phyloP scores from a whole-genome alignment of 2,888 invertebrate species.

The Argyresthia albistria region DNA sequence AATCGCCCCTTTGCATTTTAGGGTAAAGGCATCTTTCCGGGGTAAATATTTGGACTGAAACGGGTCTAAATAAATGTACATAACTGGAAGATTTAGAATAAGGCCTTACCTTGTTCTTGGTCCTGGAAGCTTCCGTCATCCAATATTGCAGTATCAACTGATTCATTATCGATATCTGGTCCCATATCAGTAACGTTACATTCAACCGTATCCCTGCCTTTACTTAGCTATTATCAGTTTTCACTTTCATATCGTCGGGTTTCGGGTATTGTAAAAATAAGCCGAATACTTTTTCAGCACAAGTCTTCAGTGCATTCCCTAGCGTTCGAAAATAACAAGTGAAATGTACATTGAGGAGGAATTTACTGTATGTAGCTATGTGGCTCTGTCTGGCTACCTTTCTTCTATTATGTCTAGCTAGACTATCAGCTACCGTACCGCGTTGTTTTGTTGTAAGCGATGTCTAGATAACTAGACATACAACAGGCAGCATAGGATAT shows the following conservation, averaged over 20 bases:
- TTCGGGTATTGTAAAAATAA: background rate
- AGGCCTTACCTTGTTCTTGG: background rate
- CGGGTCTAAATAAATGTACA: too few relatives aligned
- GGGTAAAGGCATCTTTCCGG: too few relatives aligned
- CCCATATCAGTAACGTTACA: background rate
- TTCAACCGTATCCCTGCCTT: background rate
- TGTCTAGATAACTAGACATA: too few relatives aligned
- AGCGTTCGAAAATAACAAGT: background rate
- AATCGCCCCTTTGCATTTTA: too few relatives aligned
- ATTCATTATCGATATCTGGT: background rate
- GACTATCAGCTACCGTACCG: slow-evolving; percentile 8
- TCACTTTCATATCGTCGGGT: background rate
- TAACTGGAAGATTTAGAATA: too few relatives aligned
- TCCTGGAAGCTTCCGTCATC: background rate
- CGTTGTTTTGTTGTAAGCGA: slow-evolving; percentile 4
- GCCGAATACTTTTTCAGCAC: background rate
- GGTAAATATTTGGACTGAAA: too few relatives aligned
- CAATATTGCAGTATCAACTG: background rate
- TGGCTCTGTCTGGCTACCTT: background rate
- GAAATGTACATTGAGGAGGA: background rate
- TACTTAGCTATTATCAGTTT: background rate
- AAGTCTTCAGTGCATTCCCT: background rate
- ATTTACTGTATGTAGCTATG: background rate
- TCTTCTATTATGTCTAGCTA: slow-evolving; percentile 10
- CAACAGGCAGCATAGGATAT: too few relatives aligned